Conservation (phyloP, 1,140 invertebrate species). For the Brachionus paranguensis region DNA sequence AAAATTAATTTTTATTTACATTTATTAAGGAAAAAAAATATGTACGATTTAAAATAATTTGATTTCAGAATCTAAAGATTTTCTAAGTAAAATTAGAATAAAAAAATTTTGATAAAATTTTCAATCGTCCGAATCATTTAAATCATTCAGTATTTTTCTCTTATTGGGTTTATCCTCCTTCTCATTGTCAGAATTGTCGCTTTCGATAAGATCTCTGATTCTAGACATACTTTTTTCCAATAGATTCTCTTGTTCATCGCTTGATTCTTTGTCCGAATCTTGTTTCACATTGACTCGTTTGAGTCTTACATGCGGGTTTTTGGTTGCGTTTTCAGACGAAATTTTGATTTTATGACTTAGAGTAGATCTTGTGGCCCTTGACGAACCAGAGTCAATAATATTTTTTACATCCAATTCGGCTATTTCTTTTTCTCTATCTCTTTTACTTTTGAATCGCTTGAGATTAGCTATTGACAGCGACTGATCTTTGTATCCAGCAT, state of each 20-base stretch:
- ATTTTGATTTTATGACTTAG: neutral
- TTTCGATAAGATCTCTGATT: conserved; percentile 23
- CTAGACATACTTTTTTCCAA: neutral
- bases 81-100: neutral
- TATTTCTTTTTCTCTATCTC: conserved; percentile 34
- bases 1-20: neutral
- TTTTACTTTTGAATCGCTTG: neutral
- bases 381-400: neutral
- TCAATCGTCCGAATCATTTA: neutral
- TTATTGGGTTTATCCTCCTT: neutral
- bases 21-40: neutral
- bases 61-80: neutral
- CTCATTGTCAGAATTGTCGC: neutral
- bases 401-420: conserved; percentile 20
- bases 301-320: conserved; percentile 18
- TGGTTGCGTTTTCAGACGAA: neutral
- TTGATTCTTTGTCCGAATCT: neutral
- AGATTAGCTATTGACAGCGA: neutral
- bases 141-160: neutral
- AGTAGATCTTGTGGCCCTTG: neutral
- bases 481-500: conserved; percentile 7
- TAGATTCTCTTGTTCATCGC: neutral
- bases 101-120: neutral
- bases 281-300: neutral
- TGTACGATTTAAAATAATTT: neutral